Evolutionary conservation across 2,113 vertebrate genomes (phyloP), one percentile per base, ranked within the genome.

Genomic region (Oreotrochilus melanogaster): DNA sequence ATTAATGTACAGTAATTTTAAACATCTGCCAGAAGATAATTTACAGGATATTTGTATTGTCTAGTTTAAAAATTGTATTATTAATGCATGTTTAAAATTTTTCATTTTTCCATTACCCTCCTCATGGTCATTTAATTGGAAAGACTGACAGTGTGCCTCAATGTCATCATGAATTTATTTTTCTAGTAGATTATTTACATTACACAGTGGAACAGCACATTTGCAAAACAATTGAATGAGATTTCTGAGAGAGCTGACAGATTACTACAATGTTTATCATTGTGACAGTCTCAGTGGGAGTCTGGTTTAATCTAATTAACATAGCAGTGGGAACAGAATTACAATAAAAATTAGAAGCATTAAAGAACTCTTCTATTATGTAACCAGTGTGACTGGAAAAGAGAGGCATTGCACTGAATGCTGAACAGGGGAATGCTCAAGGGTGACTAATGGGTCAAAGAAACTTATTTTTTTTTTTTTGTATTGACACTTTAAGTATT

Each of bases 221-320:
- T 87, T 61, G 61, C 66, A 85, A 82, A 85, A 50, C 62, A 39
- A 17, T n/a, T 4, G 4, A 72, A 79, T 89, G 42, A 23, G 51
- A 31, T 82, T 93, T 85, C 58, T 57, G 81, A 54, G 61, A 39
- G 62, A 89, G 60, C 33, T 88, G 95, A 70, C 37, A 73, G 73
- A 70, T 88, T 65, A 62, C 69, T 73, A 50, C 71, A 70, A 27
- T 79, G 81, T 89, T 87, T 89, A 73, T 72, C 62, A 70, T 85
- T 93, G 89, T 91, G 85, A 73, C 42, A 70, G 84, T 65, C 89
- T 85, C 91, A 18, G 23, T 86, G 71, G 93, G 71, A 95, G 81
- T 66, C 87, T 79, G 85, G 19, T 50, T 93, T 92, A 79, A 93
- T 91, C 85, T 75, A 86, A 95, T 96, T 91, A 95, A 35, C 78